These are phyloP conservation scores for Drosophila merina DNA, from an alignment of 2,888 invertebrate genomes.

Conservation along the genomic window DNA sequence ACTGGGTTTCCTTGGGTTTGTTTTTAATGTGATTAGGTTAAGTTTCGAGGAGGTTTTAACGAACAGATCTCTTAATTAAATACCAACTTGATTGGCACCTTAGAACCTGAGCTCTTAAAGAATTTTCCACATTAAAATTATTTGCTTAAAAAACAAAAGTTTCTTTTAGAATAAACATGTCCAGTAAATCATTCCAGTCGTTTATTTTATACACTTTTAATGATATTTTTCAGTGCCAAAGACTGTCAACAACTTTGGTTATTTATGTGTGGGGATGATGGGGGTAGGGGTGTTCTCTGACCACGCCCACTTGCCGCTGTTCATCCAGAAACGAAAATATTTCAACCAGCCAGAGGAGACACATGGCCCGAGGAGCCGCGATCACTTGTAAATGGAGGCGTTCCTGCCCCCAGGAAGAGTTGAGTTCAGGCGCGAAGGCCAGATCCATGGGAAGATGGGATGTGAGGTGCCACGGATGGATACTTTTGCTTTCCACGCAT, in stretches of 20 bases:
- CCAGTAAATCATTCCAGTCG: slow-evolving; percentile 69
- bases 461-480: slow-evolving; percentile 54
- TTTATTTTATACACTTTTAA: slow-evolving; percentile 70
- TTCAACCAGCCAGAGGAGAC: slow-evolving; percentile 24
- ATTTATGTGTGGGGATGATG: slow-evolving; percentile 59
- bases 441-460: slow-evolving; percentile 53
- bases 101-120: neutral
- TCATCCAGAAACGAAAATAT: slow-evolving; percentile 25
- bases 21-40: slow-evolving; percentile 7
- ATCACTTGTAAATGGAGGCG: slow-evolving; percentile 70
- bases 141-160: neutral
- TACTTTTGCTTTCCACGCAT: slow-evolving; percentile 39
- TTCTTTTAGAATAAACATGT: neutral
- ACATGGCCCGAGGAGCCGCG: slow-evolving; percentile 52
- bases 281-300: slow-evolving; percentile 26
- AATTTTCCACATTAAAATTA: neutral
- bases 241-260: slow-evolving; percentile 66
- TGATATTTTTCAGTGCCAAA: slow-evolving; percentile 61
- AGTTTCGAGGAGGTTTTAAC: slow-evolving; percentile 8
- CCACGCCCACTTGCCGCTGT: slow-evolving; percentile 65
- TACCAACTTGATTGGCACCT: neutral
- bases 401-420: slow-evolving; percentile 66
- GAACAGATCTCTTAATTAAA: neutral
- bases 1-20: neutral
- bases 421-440: slow-evolving; percentile 25